These are phyloP conservation scores for Seriola quinqueradiata DNA, from an alignment of 2,113 vertebrate genomes.

Conservation along the genomic window DNA sequence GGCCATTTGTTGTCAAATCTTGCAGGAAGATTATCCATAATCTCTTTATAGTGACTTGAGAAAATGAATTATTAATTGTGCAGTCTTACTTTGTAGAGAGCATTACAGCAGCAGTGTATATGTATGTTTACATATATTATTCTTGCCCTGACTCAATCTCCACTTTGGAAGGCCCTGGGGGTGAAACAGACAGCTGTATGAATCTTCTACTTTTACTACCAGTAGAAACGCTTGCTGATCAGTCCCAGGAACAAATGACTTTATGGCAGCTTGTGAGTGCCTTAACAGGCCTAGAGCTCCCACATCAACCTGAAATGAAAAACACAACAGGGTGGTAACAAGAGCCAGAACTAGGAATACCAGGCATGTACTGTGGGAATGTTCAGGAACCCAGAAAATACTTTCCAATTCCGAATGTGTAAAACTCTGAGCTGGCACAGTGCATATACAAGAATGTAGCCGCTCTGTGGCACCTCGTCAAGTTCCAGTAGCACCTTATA, in stretches of 20 bases:
- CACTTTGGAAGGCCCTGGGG: constrained; percentile 20
- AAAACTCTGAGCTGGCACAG: constrained; percentile 27
- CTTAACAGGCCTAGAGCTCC: constrained; percentile 36
- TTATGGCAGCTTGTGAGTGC: constrained; percentile 45
- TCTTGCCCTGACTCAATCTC: background rate
- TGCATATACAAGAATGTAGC: background rate
- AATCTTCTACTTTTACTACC: constrained; percentile 57
- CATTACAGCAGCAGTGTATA: background rate
- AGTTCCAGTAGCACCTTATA: constrained; percentile 46
- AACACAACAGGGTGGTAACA: constrained; percentile 35
- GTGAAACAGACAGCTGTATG: constrained; percentile 61
- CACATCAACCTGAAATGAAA: constrained; percentile 47
- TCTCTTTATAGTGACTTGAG: no score
- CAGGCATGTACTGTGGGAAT: constrained; percentile 51
- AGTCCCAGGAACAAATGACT: constrained; percentile 66
- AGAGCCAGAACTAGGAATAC: constrained; percentile 53
- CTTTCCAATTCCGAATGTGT: constrained; percentile 40
- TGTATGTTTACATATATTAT: background rate
- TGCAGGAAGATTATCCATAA: no score
- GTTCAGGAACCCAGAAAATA: constrained; percentile 30
- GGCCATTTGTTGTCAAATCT: no score
- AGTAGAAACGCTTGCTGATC: constrained; percentile 54
- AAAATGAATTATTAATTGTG: background rate
- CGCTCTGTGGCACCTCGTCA: constrained; percentile 14
- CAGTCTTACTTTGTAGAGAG: background rate